Conservation (phyloP, 2,113 vertebrate species). For the Protobothrops flavoviridis region DNA sequence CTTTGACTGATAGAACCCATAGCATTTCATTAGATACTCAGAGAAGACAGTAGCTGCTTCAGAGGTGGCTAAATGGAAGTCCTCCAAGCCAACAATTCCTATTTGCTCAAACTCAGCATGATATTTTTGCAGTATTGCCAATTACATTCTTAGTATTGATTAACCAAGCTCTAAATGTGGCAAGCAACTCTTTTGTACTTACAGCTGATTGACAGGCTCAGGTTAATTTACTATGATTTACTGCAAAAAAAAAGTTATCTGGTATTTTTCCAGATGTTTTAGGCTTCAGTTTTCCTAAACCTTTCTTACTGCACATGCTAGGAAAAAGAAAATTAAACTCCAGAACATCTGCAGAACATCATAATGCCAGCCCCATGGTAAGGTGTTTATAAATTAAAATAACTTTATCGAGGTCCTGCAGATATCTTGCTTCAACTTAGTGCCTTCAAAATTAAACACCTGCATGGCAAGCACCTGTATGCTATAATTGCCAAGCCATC, state of each 20-base stretch:
- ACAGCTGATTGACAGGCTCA: neutral
- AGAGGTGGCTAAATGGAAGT: neutral
- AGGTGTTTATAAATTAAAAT: slow-evolving; percentile 1
- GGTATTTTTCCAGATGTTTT: neutral
- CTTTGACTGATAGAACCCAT: neutral
- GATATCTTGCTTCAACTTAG: slow-evolving; percentile 10
- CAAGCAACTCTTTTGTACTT: neutral
- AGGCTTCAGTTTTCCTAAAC: neutral
- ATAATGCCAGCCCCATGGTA: neutral
- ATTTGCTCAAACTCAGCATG: neutral
- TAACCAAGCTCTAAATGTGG: neutral
- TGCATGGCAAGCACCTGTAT: slow-evolving; percentile 48
- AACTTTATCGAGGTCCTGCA: slow-evolving; percentile 37
- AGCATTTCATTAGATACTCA: neutral
- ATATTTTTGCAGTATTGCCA: neutral
- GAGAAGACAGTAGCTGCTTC: neutral
- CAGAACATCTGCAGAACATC: neutral
- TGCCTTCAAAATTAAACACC: slow-evolving; percentile 36
- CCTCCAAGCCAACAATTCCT: neutral
- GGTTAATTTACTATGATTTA: neutral
- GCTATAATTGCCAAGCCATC: slow-evolving; percentile 43
- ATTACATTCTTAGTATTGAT: neutral
- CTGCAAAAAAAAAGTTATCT: neutral
- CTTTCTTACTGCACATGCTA: neutral
- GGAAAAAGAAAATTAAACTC: neutral